A percentile compares a stretch with the other conserved stretches of the same genome.
phyloP scores from a whole-genome alignment of 35 echinoderm and acorn worm species.

The Eucidaris tribuloides region DNA sequence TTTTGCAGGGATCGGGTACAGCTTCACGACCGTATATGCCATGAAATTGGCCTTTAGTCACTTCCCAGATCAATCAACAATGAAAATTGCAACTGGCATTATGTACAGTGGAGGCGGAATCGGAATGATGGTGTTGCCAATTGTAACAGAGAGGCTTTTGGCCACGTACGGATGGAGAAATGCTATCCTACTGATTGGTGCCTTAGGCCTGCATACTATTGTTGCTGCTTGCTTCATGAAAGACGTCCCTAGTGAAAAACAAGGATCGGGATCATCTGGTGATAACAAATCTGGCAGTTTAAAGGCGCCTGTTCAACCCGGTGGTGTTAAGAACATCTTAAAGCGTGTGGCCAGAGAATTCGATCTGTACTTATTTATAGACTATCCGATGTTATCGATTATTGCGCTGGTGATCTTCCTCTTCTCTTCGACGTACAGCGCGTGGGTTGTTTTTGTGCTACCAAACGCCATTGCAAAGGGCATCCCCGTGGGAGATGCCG shows the following conservation, averaged over 20 bases:
- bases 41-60: no score
- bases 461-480: conserved; percentile 19
- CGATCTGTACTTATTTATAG: not conserved
- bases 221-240: no score
- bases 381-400: not conserved
- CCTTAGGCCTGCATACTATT: not conserved
- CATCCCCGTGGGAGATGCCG: no score
- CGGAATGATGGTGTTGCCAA: conserved; percentile 28
- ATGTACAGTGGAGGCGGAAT: not conserved
- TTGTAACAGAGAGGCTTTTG: not conserved
- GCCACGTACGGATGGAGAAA: conserved; percentile 42
- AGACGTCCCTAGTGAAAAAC: no score
- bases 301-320: no score
- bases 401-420: not conserved
- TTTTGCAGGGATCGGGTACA: no score
- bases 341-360: no score
- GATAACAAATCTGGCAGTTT: no score
- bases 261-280: no score
- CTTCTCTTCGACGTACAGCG: not conserved
- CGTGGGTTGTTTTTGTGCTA: conserved; percentile 9
- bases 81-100: conserved; percentile 3
- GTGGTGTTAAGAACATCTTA: no score
- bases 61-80: no score
- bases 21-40: no score
- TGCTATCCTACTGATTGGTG: conserved; percentile 32